Evolutionary conservation across 2,797 vertebrate genomes (phyloP).

Genomic region (Gadopsis bispinosus): DNA sequence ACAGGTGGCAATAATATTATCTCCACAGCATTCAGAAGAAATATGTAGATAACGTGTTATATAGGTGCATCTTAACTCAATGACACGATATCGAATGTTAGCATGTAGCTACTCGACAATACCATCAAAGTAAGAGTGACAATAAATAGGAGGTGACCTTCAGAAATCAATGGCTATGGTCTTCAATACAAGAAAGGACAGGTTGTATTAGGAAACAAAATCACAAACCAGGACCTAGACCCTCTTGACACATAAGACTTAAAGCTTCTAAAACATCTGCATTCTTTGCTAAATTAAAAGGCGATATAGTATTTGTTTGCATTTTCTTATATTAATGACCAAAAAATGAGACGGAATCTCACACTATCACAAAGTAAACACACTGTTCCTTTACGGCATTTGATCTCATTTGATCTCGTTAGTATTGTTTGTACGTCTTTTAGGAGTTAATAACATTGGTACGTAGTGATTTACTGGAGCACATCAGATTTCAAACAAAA

Average conservation of each 20-base stretch:
- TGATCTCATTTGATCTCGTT: not conserved
- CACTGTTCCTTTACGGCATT: not conserved
- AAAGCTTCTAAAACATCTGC: not conserved
- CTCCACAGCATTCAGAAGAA: too few relatives aligned
- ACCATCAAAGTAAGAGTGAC: not conserved
- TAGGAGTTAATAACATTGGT: not conserved
- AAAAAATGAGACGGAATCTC: not conserved
- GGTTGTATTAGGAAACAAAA: not conserved
- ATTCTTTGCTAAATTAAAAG: not conserved
- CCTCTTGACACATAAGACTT: not conserved
- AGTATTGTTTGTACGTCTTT: not conserved
- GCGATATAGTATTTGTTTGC: not conserved
- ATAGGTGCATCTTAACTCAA: too few relatives aligned
- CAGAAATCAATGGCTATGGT: not conserved
- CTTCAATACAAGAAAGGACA: not conserved
- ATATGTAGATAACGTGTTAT: too few relatives aligned
- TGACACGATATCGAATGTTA: too few relatives aligned
- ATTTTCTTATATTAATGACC: not conserved
- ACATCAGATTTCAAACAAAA: not conserved
- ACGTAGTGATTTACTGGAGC: not conserved
- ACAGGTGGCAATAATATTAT: too few relatives aligned
- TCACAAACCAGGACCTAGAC: not conserved
- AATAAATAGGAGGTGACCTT: conserved; percentile 4
- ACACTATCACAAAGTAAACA: not conserved
- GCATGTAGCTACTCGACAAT: too few relatives aligned